Evolutionary conservation across 2,797 vertebrate species (phyloP).

Genomic region (Cetoscarus ocellatus): DNA sequence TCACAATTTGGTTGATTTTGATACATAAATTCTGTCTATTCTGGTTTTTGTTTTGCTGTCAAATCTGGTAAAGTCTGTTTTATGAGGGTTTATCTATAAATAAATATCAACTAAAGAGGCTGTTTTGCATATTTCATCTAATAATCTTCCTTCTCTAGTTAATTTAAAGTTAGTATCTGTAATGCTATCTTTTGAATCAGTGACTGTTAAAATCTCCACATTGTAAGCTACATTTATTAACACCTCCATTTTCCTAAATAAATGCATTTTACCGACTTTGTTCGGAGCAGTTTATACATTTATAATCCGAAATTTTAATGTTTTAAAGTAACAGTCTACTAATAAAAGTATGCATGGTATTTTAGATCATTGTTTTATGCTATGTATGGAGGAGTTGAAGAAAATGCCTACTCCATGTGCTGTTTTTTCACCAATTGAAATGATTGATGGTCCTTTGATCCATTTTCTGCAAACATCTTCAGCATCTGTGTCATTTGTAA

Average conservation of each 20-base stretch:
- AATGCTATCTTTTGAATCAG: background rate
- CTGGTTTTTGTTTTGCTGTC: background rate
- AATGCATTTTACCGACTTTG: background rate
- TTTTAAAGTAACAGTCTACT: no score
- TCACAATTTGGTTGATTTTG: background rate
- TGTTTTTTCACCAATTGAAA: no score
- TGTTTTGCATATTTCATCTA: background rate
- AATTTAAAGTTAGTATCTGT: background rate
- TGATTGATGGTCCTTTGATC: no score
- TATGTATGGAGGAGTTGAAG: no score
- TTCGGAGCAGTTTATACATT: background rate
- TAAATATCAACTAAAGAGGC: background rate
- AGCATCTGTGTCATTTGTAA: no score
- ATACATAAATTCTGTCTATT: background rate
- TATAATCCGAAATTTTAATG: no score
- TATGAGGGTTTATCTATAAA: background rate
- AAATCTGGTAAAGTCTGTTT: background rate
- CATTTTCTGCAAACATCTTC: no score
- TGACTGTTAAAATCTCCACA: background rate
- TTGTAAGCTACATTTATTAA: background rate
- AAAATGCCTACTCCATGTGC: no score
- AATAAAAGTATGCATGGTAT: no score
- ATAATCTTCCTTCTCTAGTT: background rate
- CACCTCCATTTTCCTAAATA: background rate
- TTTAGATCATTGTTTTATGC: no score